Evolutionary conservation across 1,140 invertebrate genomes (phyloP), one percentile per base, ranked within the genome.

Genomic region (Reticulitermes speratus): DNA sequence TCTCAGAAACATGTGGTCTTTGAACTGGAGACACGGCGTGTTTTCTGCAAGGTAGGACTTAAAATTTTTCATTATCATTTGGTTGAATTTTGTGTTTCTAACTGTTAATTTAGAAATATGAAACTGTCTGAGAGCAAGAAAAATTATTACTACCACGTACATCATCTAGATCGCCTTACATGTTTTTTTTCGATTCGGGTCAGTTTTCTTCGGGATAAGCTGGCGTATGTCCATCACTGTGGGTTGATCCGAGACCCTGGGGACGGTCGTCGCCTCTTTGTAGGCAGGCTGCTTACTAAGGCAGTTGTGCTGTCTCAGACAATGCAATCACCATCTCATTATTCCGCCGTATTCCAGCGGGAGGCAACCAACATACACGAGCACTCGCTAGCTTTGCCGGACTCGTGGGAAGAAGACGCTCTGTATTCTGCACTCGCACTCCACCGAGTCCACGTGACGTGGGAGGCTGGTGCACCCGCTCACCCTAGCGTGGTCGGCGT

Each of bases 241-340:
- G 65, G n/a, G 65, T 30, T 30, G 65, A 6, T 75, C 65, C 59
- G 21, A 65, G 65, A 75, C 65, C 65, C 65, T 75, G 6, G 65
- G 65, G 65, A 75, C 65, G 3, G 25, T 30, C 65, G 25, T 30
- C 65, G 25, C 25, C 7, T 75, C 65, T 6, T 38, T 16, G 65
- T 75, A 75, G 65, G 65, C n/a, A 75, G 65, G 30, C 25, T 30
- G 65, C 52, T 21, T 55, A 6, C 48, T 3, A 48, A 65, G 25
- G 59, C 19, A 19, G 48, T n/a, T 65, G 21, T 65, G 59, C 59
- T n/a, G 25, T 25, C 65, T 75, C 65, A 75, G 65, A 75, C 65
- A 75, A 75, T 75, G 65, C 65, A 75, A 75, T 75, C 65, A 75
- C 65, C 65, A 75, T 75, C 65, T 75, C 65, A 75, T 75, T 75